phyloP scores from a whole-genome alignment of 1,140 invertebrate genomes.

The Daktulosphaira vitifoliae region DNA sequence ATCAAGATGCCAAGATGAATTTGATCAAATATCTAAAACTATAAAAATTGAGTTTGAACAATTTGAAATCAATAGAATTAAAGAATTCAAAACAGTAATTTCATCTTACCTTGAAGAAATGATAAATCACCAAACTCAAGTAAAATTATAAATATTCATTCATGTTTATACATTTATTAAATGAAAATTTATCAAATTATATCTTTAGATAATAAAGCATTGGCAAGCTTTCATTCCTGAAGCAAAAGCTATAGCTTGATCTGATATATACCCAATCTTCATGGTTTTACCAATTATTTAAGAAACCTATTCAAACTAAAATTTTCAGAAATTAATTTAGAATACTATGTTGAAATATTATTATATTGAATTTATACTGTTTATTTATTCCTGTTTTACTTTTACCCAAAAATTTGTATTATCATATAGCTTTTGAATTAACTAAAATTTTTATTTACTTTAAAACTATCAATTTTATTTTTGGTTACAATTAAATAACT shows the following conservation, averaged over 20 bases:
- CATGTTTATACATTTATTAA: background rate
- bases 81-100: conserved; percentile 83
- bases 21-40: conserved; percentile 89
- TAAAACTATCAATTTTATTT: background rate
- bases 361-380: background rate
- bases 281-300: background rate
- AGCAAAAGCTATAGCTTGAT: conserved; percentile 43
- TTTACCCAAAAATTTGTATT: background rate
- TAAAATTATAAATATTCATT: conserved; percentile 43
- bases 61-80: conserved; percentile 78
- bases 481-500: background rate
- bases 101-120: conserved; percentile 89
- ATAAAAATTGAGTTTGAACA: conserved; percentile 93
- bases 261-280: too few relatives aligned
- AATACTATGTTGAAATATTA: conserved; percentile 7
- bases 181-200: conserved; percentile 34
- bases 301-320: conserved; percentile 16
- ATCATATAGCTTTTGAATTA: conserved; percentile 20
- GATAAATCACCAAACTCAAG: conserved; percentile 90
- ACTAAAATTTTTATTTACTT: conserved; percentile 11
- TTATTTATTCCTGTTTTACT: conserved; percentile 16
- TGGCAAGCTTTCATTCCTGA: conserved; percentile 92
- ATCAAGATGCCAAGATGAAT: conserved; percentile 90
- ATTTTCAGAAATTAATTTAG: conserved; percentile 28
- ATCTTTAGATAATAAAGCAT: conserved; percentile 74